phyloP scores from a whole-genome alignment of 1,140 invertebrate genomes.

The Anastrepha ludens region DNA sequence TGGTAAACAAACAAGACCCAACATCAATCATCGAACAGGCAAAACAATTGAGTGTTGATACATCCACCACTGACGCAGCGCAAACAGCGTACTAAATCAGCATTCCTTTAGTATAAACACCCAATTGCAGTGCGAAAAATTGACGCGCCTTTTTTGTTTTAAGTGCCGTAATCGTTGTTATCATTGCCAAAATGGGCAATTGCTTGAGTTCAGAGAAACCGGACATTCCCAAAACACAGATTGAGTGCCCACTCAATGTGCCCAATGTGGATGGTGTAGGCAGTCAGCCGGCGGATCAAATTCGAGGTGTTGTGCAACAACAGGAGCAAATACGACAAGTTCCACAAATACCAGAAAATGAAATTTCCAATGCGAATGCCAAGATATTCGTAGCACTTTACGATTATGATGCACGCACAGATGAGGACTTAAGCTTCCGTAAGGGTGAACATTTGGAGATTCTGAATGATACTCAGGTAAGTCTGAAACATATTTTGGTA shows the following conservation, averaged over 20 bases:
- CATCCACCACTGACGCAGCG: not conserved
- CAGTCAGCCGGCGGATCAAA: constrained; percentile 47
- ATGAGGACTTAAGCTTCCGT: constrained; percentile 98
- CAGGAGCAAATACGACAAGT: constrained; percentile 72
- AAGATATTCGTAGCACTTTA: constrained; percentile 98
- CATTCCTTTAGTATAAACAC: constrained; percentile 24
- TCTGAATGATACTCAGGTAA: constrained; percentile 93
- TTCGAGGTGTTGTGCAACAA: constrained; percentile 65
- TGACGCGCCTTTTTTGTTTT: not conserved
- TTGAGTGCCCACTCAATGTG: constrained; percentile 57
- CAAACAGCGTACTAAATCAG: not conserved
- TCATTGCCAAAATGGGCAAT: constrained; percentile 67
- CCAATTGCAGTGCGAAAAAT: not conserved
- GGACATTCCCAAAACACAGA: constrained; percentile 67
- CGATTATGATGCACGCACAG: constrained; percentile 98
- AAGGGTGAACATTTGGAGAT: constrained; percentile 99
- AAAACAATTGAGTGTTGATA: not conserved
- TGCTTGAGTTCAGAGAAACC: constrained; percentile 72
- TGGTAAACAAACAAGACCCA: constrained; percentile 36
- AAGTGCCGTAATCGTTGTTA: constrained; percentile 2
- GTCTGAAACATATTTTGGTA: constrained; percentile 43
- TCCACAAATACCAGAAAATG: constrained; percentile 78
- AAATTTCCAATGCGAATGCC: constrained; percentile 81
- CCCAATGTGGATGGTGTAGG: constrained; percentile 48
- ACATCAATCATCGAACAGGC: constrained; percentile 8